Conservation (phyloP, 1,140 invertebrate species). For the Sesamia nonagrioides region DNA sequence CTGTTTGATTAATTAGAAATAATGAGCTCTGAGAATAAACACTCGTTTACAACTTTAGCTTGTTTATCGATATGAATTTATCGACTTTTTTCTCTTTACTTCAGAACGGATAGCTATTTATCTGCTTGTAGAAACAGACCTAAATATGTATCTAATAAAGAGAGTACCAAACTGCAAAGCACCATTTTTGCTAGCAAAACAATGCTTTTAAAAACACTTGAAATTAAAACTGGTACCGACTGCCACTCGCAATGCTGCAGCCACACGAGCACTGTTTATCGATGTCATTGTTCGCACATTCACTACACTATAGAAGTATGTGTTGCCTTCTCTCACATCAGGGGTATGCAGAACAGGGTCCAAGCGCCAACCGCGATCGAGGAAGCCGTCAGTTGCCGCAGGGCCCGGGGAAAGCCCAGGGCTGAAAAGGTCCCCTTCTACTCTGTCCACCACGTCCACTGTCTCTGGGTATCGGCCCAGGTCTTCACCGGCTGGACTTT, state of each 20-base stretch:
- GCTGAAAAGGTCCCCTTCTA: constrained; percentile 81
- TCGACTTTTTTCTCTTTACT: not conserved
- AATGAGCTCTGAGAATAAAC: not conserved
- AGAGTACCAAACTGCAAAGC: not conserved
- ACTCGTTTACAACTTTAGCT: not conserved
- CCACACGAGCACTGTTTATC: constrained; percentile 25
- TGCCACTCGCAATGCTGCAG: not conserved
- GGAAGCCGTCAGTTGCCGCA: constrained; percentile 70
- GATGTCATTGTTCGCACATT: constrained; percentile 32
- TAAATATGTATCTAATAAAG: not conserved
- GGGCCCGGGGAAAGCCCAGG: constrained; percentile 59
- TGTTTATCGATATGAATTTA: not conserved
- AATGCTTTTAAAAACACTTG: constrained; percentile 25
- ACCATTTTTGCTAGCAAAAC: constrained; percentile 21
- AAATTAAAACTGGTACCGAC: not conserved
- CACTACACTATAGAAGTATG: constrained; percentile 38
- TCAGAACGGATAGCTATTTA: not conserved
- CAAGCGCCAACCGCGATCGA: constrained; percentile 86
- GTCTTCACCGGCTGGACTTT: constrained; percentile 91
- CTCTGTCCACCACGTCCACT: constrained; percentile 88
- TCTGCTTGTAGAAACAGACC: not conserved
- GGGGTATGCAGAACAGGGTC: constrained; percentile 88
- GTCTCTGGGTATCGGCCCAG: constrained; percentile 89
- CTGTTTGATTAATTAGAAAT: no score
- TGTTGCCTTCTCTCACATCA: constrained; percentile 57